A percentile compares a stretch with the other conserved stretches of the same genome.
Conservation (phyloP, 2,797 vertebrate genomes). For the Dicrostonyx torquatus region DNA sequence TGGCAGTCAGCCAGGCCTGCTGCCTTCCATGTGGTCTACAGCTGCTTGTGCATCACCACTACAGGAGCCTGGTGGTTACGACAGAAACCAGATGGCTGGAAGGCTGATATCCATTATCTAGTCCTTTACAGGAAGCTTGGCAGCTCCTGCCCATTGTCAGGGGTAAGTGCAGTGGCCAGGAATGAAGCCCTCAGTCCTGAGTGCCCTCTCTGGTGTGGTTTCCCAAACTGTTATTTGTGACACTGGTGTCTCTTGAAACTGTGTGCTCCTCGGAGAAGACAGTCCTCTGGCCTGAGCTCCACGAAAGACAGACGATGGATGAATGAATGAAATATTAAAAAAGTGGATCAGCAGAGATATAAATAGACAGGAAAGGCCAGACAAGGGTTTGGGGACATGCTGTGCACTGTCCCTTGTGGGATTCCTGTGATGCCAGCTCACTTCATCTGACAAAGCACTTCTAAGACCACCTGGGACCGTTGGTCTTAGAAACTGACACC, state of each 20-base stretch:
- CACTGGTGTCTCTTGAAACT: neutral
- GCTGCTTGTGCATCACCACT: neutral
- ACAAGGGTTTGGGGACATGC: rapidly evolving
- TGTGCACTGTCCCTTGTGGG: rapidly evolving
- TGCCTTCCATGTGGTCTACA: rapidly evolving
- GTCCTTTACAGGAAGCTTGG: neutral
- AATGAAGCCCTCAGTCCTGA: rapidly evolving
- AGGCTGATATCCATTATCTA: no score
- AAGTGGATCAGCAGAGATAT: neutral
- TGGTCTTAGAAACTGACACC: rapidly evolving
- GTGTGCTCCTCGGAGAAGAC: neutral
- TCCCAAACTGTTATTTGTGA: neutral
- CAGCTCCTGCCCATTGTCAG: neutral
- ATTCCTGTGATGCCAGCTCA: rapidly evolving
- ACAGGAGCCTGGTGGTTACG: neutral
- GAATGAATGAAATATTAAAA: neutral
- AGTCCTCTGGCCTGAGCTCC: neutral
- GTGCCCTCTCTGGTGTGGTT: neutral
- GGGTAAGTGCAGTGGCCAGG: rapidly evolving
- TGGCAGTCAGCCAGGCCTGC: neutral
- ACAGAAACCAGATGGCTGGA: neutral
- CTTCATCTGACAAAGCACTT: neutral
- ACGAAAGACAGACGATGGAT: rapidly evolving
- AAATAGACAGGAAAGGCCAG: neutral
- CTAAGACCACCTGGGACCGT: neutral